Percentiles rank a stretch among this genome's conserved stretches.
These are phyloP conservation scores for Corythucha ciliata DNA, from an alignment of 2,888 invertebrate genomes.

Conservation along the genomic window DNA sequence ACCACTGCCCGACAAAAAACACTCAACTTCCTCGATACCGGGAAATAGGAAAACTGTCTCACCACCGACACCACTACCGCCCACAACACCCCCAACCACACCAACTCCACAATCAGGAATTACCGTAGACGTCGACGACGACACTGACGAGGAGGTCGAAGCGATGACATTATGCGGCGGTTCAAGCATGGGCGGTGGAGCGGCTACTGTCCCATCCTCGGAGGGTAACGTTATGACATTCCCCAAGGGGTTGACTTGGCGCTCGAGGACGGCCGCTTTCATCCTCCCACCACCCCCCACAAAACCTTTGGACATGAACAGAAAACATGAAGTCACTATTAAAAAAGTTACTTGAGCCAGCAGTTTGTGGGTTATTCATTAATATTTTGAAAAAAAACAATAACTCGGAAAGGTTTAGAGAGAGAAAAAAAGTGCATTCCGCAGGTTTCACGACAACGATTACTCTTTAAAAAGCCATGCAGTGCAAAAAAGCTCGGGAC, in stretches of 20 bases:
- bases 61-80: not conserved
- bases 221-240: conserved; percentile 51
- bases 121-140: not conserved
- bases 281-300: conserved; percentile 43
- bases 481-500: no score
- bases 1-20: no score
- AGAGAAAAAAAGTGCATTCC: no score
- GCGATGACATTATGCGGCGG: conserved; percentile 14
- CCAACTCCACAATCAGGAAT: not conserved
- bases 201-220: conserved; percentile 18
- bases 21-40: no score
- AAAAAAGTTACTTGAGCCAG: no score
- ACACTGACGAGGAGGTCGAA: no score
- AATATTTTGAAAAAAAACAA: no score
- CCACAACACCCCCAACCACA: not conserved
- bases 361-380: no score
- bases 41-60: no score
- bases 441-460: no score
- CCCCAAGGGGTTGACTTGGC: conserved; percentile 68
- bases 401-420: no score
- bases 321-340: conserved; percentile 30
- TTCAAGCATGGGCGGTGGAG: conserved; percentile 17
- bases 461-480: no score
- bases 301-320: conserved; percentile 53
- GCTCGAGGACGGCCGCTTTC: conserved; percentile 48